Evolutionary conservation across 2,797 vertebrate species (phyloP).

Genomic region (Allenopithecus nigroviridis): DNA sequence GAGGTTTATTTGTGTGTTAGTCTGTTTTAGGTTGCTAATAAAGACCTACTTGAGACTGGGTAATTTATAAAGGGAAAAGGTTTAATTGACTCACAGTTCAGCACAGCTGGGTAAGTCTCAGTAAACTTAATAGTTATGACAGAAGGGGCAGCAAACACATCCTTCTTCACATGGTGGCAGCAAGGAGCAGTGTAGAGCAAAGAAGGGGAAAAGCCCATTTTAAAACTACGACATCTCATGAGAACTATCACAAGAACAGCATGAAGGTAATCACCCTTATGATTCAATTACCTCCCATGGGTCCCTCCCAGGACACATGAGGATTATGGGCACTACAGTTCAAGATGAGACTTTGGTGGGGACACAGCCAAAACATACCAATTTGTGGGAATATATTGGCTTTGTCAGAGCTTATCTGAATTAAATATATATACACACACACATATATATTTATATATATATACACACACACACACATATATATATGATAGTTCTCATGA

Average conservation of each 20-base stretch:
- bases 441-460: neutral
- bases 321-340: neutral
- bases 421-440: neutral
- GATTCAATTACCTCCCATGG: neutral
- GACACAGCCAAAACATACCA: neutral
- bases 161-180: neutral
- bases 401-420: neutral
- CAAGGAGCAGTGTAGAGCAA: neutral
- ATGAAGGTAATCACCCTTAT: neutral
- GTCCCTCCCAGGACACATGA: neutral
- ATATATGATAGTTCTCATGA: neutral
- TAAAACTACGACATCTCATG: neutral
- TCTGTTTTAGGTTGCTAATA: neutral
- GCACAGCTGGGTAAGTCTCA: neutral
- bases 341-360: neutral
- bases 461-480: neutral
- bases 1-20: neutral
- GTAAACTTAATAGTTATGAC: neutral
- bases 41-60: neutral
- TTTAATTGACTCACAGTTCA: neutral
- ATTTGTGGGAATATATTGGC: neutral
- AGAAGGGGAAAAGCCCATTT: neutral
- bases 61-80: neutral
- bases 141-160: neutral
- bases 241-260: neutral